Evolutionary conservation across 2,797 vertebrate genomes (phyloP).

Genomic region (Mus spretus): DNA sequence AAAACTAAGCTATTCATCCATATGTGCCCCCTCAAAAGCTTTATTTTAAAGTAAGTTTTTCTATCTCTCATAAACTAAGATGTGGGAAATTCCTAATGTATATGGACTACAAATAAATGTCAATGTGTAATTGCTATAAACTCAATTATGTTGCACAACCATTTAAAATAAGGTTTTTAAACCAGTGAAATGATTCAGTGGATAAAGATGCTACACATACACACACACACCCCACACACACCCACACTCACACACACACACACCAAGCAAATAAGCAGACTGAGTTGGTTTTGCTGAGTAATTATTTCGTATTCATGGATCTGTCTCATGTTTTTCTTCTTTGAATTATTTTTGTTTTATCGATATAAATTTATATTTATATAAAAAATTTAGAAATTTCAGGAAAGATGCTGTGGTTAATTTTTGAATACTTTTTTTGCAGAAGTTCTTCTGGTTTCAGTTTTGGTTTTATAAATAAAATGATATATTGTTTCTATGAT

Average conservation of each 20-base stretch:
- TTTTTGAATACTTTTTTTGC: background rate
- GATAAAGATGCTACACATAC: background rate
- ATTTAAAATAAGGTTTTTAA: background rate
- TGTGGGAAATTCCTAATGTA: background rate
- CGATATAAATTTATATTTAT: background rate
- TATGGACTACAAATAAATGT: background rate
- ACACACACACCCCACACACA: background rate
- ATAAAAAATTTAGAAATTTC: conserved; percentile 24
- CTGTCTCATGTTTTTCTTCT: background rate
- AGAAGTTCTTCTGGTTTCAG: background rate
- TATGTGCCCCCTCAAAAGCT: background rate
- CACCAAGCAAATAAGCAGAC: background rate
- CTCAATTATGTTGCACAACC: background rate
- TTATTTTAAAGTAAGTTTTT: background rate
- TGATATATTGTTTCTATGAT: background rate
- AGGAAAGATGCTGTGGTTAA: background rate
- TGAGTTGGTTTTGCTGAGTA: background rate
- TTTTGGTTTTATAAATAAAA: background rate
- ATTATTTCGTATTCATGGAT: background rate
- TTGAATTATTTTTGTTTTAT: background rate
- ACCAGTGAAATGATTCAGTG: background rate
- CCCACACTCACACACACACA: background rate
- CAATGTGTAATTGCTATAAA: background rate
- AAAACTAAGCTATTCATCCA: background rate
- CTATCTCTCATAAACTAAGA: background rate